Conservation (phyloP, 2,888 invertebrate species). For the Muscina levida region DNA sequence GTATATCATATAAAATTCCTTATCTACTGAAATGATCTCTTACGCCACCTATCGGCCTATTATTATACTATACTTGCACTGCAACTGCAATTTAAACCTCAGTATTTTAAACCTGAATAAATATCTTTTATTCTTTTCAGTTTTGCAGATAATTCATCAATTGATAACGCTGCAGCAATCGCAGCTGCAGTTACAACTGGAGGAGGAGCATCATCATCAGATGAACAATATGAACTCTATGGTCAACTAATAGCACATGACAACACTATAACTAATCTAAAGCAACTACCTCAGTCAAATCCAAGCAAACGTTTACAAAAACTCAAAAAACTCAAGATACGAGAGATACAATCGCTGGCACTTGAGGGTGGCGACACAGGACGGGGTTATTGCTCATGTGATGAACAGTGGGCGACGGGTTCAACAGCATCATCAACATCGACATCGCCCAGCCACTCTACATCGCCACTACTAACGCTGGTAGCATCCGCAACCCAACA, state of each 20-base stretch:
- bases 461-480: constrained; percentile 56
- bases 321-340: constrained; percentile 72
- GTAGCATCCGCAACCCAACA: constrained; percentile 50
- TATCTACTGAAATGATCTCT: no score
- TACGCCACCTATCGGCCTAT: no score
- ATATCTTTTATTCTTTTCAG: constrained; percentile 67
- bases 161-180: constrained; percentile 71
- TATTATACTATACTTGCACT: no score
- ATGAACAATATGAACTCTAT: constrained; percentile 65
- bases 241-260: constrained; percentile 52
- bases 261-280: constrained; percentile 44
- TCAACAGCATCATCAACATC: constrained; percentile 66
- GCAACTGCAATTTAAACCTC: no score
- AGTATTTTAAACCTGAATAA: no score
- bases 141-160: constrained; percentile 73
- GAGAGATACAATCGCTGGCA: constrained; percentile 74
- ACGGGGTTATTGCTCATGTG: constrained; percentile 76
- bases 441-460: constrained; percentile 46
- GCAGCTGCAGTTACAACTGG: constrained; percentile 56
- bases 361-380: constrained; percentile 76
- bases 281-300: constrained; percentile 67
- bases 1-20: no score
- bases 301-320: constrained; percentile 61
- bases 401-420: constrained; percentile 73
- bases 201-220: constrained; percentile 40